A percentile compares a stretch with the other conserved stretches of the same genome.
Evolutionary conservation across 1,140 invertebrate genomes (phyloP).

Genomic region (Zaprionus ghesquierei): DNA sequence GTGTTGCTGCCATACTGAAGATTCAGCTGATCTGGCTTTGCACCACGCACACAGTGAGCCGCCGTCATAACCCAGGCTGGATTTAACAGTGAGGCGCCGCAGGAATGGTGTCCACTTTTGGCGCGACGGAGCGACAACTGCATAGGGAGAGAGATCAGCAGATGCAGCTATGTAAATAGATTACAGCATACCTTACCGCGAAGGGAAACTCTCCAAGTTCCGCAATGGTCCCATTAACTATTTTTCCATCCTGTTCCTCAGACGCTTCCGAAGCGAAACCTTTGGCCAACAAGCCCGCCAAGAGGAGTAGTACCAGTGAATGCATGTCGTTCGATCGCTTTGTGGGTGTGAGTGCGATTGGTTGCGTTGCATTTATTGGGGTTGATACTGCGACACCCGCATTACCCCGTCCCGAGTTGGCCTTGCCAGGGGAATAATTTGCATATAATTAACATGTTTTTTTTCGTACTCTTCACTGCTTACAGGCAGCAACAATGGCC

Average conservation of each 20-base stretch:
- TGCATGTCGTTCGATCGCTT: slow-evolving; percentile 1
- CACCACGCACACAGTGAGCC: slow-evolving; percentile 64
- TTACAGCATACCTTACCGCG: slow-evolving; percentile 37
- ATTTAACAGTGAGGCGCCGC: slow-evolving; percentile 75
- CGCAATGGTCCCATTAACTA: slow-evolving; percentile 68
- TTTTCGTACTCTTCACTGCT: neutral
- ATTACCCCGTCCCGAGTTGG: neutral
- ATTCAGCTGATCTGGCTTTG: slow-evolving; percentile 38
- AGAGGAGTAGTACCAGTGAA: slow-evolving; percentile 10
- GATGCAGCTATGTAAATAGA: neutral
- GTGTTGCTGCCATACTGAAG: slow-evolving; percentile 66
- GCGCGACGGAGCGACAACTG: slow-evolving; percentile 65
- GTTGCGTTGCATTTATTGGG: slow-evolving; percentile 25
- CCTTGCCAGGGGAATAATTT: slow-evolving; percentile 7
- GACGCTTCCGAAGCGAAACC: neutral
- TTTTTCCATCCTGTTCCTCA: slow-evolving; percentile 48
- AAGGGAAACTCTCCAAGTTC: slow-evolving; percentile 64
- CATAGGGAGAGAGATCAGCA: neutral
- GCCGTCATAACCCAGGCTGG: slow-evolving; percentile 69
- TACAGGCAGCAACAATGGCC: slow-evolving; percentile 37
- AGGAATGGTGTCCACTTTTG: slow-evolving; percentile 65
- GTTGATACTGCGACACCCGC: neutral
- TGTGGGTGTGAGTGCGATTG: neutral
- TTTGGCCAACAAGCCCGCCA: neutral
- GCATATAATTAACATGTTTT: slow-evolving; percentile 7